Percentiles rank a stretch among this genome's conserved stretches.
Evolutionary conservation across 2,888 invertebrate genomes (phyloP).

Genomic region (Beris chalybata): DNA sequence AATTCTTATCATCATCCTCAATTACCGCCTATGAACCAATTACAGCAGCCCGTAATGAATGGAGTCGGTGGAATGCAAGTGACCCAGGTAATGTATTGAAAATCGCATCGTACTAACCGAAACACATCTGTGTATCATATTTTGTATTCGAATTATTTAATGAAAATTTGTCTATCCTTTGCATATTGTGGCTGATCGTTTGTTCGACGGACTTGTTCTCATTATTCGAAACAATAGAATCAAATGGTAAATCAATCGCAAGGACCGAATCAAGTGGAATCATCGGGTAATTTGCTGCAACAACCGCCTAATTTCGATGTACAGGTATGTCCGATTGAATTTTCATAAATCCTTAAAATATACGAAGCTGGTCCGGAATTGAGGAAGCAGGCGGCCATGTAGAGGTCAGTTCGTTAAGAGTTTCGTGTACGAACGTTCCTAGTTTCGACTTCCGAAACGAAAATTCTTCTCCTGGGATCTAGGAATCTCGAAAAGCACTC

Average conservation of each 20-base stretch:
- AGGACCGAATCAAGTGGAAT: slow-evolving; percentile 57
- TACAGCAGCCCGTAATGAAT: slow-evolving; percentile 53
- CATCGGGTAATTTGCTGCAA: slow-evolving; percentile 59
- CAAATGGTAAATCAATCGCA: slow-evolving; percentile 55
- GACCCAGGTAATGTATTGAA: slow-evolving; percentile 49
- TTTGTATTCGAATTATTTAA: not conserved
- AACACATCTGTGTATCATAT: not conserved
- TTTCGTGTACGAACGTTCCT: too few relatives aligned
- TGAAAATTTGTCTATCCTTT: not conserved
- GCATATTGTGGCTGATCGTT: not conserved
- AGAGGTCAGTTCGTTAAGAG: too few relatives aligned
- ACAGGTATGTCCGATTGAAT: slow-evolving; percentile 63
- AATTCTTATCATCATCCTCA: slow-evolving; percentile 54
- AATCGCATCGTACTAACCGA: not conserved
- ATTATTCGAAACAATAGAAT: slow-evolving; percentile 45
- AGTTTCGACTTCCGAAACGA: too few relatives aligned
- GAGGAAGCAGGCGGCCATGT: too few relatives aligned
- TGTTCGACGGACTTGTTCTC: too few relatives aligned
- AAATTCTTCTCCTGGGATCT: too few relatives aligned
- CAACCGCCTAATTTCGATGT: slow-evolving; percentile 78
- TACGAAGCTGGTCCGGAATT: too few relatives aligned
- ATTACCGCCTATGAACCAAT: slow-evolving; percentile 55
- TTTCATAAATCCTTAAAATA: too few relatives aligned
- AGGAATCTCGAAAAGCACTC: too few relatives aligned
- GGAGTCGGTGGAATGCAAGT: slow-evolving; percentile 55